These are phyloP conservation scores for Turritopsis dohrnii DNA, from an alignment of 30 jellyfish, hydroid and myxozoan genomes.

Conservation along the genomic window DNA sequence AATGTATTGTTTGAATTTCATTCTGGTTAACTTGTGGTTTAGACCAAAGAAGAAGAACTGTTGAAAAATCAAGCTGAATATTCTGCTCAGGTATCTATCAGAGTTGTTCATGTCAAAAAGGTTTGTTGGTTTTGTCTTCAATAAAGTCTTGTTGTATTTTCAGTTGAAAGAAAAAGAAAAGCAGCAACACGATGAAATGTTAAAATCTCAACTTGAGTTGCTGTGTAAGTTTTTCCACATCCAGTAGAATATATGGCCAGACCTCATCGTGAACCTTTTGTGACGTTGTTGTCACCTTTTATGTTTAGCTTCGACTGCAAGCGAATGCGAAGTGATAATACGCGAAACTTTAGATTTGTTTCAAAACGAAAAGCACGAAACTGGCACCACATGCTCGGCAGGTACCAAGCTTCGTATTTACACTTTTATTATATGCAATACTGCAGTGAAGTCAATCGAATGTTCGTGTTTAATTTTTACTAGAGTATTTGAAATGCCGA, in stretches of 20 bases:
- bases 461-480: not conserved
- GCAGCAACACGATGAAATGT: constrained; percentile 10
- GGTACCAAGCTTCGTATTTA: no score
- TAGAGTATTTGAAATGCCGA: constrained; percentile 81
- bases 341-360: constrained; percentile 72
- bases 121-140: not conserved
- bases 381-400: constrained; percentile 97
- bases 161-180: constrained; percentile 13
- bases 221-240: not conserved
- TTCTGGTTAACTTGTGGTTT: not conserved
- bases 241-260: not conserved
- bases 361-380: constrained; percentile 58
- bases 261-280: not conserved
- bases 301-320: constrained; percentile 68
- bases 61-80: not conserved
- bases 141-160: not conserved
- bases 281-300: not conserved
- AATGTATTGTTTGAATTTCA: not conserved
- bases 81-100: not conserved
- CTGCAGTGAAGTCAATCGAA: not conserved
- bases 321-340: constrained; percentile 72
- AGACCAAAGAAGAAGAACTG: constrained; percentile 5
- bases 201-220: constrained; percentile 9
- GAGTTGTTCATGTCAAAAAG: not conserved
- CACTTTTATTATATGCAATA: no score